phyloP scores from a whole-genome alignment of 1,140 invertebrate species.

The Idris sp. region DNA sequence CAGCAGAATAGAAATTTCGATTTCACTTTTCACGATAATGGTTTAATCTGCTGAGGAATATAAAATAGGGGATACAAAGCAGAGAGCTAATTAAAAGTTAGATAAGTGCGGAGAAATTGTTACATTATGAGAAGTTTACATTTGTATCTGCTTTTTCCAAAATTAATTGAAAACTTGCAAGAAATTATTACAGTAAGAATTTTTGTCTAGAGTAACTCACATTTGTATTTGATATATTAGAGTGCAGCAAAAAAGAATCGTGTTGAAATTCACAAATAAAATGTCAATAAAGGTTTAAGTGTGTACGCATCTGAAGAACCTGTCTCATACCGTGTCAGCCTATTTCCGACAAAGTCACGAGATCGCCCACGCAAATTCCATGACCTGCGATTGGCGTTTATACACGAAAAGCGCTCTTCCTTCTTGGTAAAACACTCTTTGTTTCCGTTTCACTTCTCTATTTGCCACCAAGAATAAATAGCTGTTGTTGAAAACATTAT shows the following conservation, averaged over 20 bases:
- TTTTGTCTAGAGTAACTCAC: too few relatives aligned
- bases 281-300: too few relatives aligned
- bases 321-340: conserved; percentile 43
- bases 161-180: too few relatives aligned
- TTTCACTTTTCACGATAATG: conserved; percentile 42
- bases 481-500: conserved; percentile 46
- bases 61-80: conserved; percentile 9
- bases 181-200: too few relatives aligned
- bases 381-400: conserved; percentile 58
- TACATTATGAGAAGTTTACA: too few relatives aligned
- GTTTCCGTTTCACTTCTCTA: conserved; percentile 42
- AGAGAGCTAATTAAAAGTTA: conserved; percentile 23
- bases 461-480: conserved; percentile 46
- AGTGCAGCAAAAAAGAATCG: too few relatives aligned
- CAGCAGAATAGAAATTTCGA: conserved; percentile 21
- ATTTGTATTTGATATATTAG: too few relatives aligned
- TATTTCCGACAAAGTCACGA: conserved; percentile 60
- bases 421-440: too few relatives aligned
- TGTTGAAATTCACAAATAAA: too few relatives aligned
- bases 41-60: conserved; percentile 31
- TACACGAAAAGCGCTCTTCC: conserved; percentile 36
- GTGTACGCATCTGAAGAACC: too few relatives aligned
- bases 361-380: conserved; percentile 70
- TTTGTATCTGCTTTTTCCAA: too few relatives aligned
- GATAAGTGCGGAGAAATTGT: conserved; percentile 36